A percentile compares a stretch with the other conserved stretches of the same genome.
Conservation (phyloP, 2,888 invertebrate species). For the Plagodis pulveraria region DNA sequence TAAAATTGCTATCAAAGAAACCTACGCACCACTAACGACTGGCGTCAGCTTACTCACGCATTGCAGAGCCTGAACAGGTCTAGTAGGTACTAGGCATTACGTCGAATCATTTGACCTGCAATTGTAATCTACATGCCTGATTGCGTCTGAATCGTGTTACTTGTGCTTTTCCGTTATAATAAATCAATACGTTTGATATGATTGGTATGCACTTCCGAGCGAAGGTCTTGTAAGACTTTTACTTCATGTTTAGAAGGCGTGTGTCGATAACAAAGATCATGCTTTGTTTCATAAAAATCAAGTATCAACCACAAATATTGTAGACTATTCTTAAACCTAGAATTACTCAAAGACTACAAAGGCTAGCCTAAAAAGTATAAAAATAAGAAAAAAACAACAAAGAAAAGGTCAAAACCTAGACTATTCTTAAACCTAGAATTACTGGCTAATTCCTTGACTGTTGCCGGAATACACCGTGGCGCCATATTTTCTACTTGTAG, state of each 20-base stretch:
- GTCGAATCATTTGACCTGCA: conserved; percentile 6
- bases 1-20: too few relatives aligned
- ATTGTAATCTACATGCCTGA: conserved; percentile 5
- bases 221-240: conserved; percentile 32
- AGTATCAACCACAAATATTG: not conserved
- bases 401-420: too few relatives aligned
- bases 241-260: conserved; percentile 19
- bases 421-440: too few relatives aligned
- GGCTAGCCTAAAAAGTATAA: too few relatives aligned
- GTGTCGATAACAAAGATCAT: conserved; percentile 33
- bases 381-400: too few relatives aligned
- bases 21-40: too few relatives aligned
- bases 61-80: not conserved
- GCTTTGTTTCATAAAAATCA: conserved; percentile 21
- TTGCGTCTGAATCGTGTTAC: conserved; percentile 15
- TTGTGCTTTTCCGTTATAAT: conserved; percentile 33
- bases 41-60: too few relatives aligned
- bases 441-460: too few relatives aligned
- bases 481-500: too few relatives aligned
- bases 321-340: too few relatives aligned
- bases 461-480: too few relatives aligned
- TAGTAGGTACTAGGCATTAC: not conserved
- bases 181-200: conserved; percentile 32
- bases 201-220: conserved; percentile 35
- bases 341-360: too few relatives aligned